These are phyloP conservation scores for Aphidius ervi DNA, from an alignment of 1,140 invertebrate genomes.

Conservation along the genomic window DNA sequence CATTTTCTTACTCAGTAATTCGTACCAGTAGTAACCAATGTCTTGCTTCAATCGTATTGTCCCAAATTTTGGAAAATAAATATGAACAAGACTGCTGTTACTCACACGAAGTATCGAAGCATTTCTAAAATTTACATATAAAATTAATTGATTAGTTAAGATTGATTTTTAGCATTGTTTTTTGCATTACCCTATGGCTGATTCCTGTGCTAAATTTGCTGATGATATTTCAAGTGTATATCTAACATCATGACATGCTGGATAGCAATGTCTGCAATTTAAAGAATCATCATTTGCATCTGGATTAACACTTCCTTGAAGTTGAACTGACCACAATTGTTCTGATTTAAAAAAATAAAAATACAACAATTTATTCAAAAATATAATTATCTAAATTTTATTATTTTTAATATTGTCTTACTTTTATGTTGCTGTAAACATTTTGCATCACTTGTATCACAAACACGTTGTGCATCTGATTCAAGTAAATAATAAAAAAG, in stretches of 20 bases:
- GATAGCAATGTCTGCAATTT: conserved; percentile 32
- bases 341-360: no score
- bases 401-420: conserved; percentile 2
- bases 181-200: conserved; percentile 1
- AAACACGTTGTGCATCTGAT: conserved; percentile 11
- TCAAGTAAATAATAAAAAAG: background rate
- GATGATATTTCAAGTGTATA: conserved; percentile 28
- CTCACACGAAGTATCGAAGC: conserved; percentile 20
- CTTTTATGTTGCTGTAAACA: conserved; percentile 6
- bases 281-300: conserved; percentile 15
- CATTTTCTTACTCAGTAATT: conserved; percentile 44
- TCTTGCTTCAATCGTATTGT: conserved; percentile 39
- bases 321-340: no score
- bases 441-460: conserved; percentile 1
- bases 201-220: background rate
- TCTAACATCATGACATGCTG: conserved; percentile 29
- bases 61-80: conserved; percentile 39
- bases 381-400: background rate
- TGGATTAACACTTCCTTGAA: background rate
- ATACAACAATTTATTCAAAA: background rate
- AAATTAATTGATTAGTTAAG: background rate
- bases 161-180: conserved; percentile 28
- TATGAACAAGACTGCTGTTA: conserved; percentile 34
- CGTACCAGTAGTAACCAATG: conserved; percentile 45
- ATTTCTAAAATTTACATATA: conserved; percentile 19